These are phyloP conservation scores for Ahaetulla prasina DNA, from an alignment of 2,113 vertebrate genomes.

Conservation along the genomic window DNA sequence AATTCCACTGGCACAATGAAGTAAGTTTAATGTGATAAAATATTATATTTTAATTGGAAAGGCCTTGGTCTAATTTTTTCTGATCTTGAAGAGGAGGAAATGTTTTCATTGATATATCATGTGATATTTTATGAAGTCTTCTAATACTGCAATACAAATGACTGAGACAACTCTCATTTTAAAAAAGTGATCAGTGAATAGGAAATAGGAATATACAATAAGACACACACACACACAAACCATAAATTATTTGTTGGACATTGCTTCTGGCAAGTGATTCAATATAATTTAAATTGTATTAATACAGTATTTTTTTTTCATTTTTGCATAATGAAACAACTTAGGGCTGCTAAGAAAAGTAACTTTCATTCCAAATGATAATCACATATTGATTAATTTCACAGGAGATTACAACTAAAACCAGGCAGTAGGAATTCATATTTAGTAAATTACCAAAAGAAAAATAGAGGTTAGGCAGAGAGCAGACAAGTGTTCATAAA, in stretches of 20 bases:
- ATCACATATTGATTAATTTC: conserved; percentile 53
- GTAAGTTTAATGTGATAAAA: neutral
- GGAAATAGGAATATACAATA: neutral
- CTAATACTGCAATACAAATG: neutral
- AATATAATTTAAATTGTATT: conserved; percentile 36
- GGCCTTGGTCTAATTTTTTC: neutral
- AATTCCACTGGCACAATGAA: neutral
- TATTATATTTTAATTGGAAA: neutral
- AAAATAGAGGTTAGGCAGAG: conserved; percentile 18
- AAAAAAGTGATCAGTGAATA: neutral
- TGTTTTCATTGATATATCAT: neutral
- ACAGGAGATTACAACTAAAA: conserved; percentile 41
- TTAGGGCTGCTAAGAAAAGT: conserved; percentile 3
- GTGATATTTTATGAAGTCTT: neutral
- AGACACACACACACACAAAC: no score
- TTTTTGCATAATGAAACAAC: conserved; percentile 38
- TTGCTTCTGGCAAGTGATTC: neutral
- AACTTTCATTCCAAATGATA: conserved; percentile 27
- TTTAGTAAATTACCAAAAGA: conserved; percentile 16
- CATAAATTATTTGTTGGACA: conserved; percentile 24
- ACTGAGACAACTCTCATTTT: neutral
- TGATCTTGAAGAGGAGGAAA: neutral
- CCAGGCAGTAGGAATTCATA: conserved; percentile 21
- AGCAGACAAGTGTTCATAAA: conserved; percentile 7
- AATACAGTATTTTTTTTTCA: conserved; percentile 12